Percentiles rank a stretch among this genome's conserved stretches.
Evolutionary conservation across 2,113 vertebrate genomes (phyloP).

Genomic region (Eptesicus fuscus): DNA sequence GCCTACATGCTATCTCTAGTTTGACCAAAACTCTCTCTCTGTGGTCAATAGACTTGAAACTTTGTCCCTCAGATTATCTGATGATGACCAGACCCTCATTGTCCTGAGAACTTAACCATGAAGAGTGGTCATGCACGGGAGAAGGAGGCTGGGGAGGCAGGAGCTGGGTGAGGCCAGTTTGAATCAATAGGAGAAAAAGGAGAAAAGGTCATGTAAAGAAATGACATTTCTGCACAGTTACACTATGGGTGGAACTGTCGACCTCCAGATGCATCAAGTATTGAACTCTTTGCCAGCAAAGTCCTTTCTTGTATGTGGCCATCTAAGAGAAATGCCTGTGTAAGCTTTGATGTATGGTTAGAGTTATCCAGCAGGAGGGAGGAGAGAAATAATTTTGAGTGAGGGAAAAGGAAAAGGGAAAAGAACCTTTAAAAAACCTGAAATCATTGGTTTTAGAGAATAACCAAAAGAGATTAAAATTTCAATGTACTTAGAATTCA

Average conservation of each 20-base stretch:
- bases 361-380: not conserved
- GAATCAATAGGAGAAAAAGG: not conserved
- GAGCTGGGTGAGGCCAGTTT: not conserved
- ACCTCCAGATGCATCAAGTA: too few relatives aligned
- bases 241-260: accelerated
- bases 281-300: not conserved
- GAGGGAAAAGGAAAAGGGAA: not conserved
- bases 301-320: not conserved
- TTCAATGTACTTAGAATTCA: not conserved
- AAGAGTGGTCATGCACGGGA: not conserved
- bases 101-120: not conserved
- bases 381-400: not conserved
- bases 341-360: not conserved
- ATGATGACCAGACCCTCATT: not conserved
- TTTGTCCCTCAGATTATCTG: not conserved
- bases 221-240: not conserved
- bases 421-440: not conserved
- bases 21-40: not conserved
- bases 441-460: not conserved
- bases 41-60: not conserved
- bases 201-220: not conserved
- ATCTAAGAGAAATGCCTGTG: not conserved
- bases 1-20: not conserved
- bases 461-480: not conserved
- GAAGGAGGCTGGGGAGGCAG: not conserved